Evolutionary conservation across 2,797 vertebrate species (phyloP).

Genomic region (Anas acuta): DNA sequence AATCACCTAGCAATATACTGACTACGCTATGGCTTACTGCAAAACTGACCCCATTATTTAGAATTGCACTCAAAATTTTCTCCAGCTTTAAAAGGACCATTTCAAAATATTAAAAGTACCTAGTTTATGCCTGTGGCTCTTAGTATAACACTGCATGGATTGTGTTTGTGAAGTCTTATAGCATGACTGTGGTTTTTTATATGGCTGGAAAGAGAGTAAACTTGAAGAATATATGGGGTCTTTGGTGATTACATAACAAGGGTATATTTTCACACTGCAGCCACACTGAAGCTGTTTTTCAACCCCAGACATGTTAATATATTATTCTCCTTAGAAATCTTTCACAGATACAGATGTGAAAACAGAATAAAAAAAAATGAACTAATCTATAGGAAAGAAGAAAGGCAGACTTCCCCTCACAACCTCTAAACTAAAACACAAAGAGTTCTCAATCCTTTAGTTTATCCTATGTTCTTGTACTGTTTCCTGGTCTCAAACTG

Average conservation of each 20-base stretch:
- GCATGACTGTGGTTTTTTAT: slow-evolving; percentile 8
- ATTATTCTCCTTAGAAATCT: slow-evolving; percentile 5
- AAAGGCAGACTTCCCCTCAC: neutral
- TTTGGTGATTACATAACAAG: slow-evolving; percentile 35
- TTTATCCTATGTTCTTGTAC: neutral
- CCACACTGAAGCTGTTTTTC: slow-evolving; percentile 26
- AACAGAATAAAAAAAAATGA: neutral
- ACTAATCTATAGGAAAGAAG: neutral
- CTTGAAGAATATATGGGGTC: slow-evolving; percentile 30
- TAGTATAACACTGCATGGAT: slow-evolving; percentile 30
- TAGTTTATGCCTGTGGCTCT: slow-evolving; percentile 32
- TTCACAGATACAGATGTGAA: neutral
- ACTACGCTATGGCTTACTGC: neutral
- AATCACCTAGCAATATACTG: slow-evolving; percentile 18
- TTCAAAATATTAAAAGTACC: slow-evolving; percentile 34
- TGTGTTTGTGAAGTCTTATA: slow-evolving; percentile 30
- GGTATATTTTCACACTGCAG: slow-evolving; percentile 10
- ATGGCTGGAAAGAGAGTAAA: slow-evolving; percentile 47
- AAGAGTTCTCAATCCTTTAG: neutral
- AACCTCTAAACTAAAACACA: neutral
- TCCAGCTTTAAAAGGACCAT: slow-evolving; percentile 15
- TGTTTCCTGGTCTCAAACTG: neutral
- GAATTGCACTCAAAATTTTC: neutral
- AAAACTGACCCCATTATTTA: neutral
- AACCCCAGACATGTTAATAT: slow-evolving; percentile 31